These are phyloP conservation scores for Sarcophaga caerulescens DNA, from an alignment of 2,888 invertebrate genomes.

Conservation along the genomic window DNA sequence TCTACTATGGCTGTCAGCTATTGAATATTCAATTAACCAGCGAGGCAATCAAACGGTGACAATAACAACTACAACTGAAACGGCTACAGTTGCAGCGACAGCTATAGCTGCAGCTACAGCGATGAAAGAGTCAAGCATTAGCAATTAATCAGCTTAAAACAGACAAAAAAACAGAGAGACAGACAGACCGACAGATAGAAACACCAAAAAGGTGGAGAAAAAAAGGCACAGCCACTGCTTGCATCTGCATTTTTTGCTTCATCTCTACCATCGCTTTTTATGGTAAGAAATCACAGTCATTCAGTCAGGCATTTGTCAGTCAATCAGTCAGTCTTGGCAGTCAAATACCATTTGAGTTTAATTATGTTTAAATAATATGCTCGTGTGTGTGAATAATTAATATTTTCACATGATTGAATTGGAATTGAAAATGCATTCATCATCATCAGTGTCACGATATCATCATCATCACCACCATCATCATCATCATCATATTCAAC, in stretches of 20 bases:
- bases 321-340: background rate
- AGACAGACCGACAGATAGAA: background rate
- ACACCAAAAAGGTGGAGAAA: too few species aligned
- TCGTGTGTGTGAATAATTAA: constrained; percentile 53
- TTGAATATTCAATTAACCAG: constrained; percentile 61
- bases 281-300: background rate
- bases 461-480: background rate
- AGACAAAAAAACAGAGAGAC: constrained; percentile 14
- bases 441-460: background rate
- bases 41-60: constrained; percentile 31
- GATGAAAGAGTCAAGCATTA: constrained; percentile 23
- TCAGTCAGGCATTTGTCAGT: background rate
- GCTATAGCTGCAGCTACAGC: background rate
- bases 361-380: constrained; percentile 63
- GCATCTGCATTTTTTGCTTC: too few species aligned
- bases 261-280: too few species aligned
- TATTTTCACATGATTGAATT: constrained; percentile 65
- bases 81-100: background rate
- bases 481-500: background rate
- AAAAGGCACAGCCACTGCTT: background rate
- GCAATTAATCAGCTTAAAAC: constrained; percentile 56
- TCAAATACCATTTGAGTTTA: constrained; percentile 46
- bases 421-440: constrained; percentile 48
- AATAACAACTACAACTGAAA: constrained; percentile 4
- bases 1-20: constrained; percentile 41